Conservation (phyloP, 2,113 vertebrate species). For the Mobula birostris region DNA sequence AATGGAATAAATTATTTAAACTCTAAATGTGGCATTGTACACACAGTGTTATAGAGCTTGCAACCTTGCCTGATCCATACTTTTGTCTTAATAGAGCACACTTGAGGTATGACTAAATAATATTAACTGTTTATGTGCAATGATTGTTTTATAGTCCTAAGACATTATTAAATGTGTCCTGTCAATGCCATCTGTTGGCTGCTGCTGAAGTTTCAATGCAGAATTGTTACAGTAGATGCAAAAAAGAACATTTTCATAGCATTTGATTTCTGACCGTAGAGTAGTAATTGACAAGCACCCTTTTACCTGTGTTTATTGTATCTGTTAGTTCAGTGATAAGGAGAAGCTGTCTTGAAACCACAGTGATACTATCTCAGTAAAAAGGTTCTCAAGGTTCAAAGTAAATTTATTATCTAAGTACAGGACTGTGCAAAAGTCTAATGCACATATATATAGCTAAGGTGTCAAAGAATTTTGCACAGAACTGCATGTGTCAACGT, state of each 20-base stretch:
- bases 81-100: neutral
- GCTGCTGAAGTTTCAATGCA: slow-evolving; percentile 10
- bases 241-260: neutral
- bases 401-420: too few relatives aligned
- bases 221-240: slow-evolving; percentile 22
- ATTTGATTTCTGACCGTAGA: neutral
- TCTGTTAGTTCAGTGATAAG: slow-evolving; percentile 22
- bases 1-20: neutral
- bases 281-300: neutral
- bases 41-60: neutral
- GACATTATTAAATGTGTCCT: neutral
- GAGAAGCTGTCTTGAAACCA: slow-evolving; percentile 20
- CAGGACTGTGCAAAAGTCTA: too few relatives aligned
- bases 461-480: too few relatives aligned
- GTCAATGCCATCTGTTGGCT: slow-evolving; percentile 10
- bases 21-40: neutral
- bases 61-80: neutral
- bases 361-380: neutral
- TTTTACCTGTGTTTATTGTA: slow-evolving; percentile 32
- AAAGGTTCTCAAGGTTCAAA: neutral
- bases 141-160: neutral
- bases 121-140: neutral
- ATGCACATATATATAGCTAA: too few relatives aligned
- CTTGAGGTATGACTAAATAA: neutral
- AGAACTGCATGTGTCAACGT: too few relatives aligned